Conservation (phyloP, 1,140 invertebrate species). For the Cotesia typhae region DNA sequence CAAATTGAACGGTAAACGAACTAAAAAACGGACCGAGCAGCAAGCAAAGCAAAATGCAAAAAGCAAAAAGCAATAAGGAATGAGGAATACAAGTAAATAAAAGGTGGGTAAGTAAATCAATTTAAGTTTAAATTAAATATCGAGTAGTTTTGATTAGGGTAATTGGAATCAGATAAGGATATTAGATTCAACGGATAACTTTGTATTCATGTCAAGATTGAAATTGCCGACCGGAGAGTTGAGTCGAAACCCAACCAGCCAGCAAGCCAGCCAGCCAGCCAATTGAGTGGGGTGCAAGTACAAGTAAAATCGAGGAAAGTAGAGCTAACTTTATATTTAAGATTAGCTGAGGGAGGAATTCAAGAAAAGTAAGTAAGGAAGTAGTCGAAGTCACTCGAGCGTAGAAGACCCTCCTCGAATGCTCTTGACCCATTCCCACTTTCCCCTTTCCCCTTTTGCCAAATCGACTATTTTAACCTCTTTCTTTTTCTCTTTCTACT, state of each 20-base stretch:
- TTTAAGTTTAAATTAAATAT: neutral
- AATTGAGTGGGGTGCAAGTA: no score
- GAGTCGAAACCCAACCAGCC: no score
- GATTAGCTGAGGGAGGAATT: slow-evolving; percentile 9
- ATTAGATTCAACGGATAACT: slow-evolving; percentile 13
- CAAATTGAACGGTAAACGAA: neutral
- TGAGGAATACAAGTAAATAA: neutral
- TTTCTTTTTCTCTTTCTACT: neutral
- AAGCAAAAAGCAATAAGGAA: neutral
- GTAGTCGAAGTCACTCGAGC: slow-evolving; percentile 22
- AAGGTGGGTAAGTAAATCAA: slow-evolving; percentile 12
- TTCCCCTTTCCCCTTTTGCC: neutral
- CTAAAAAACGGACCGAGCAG: neutral
- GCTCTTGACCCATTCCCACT: slow-evolving; percentile 19
- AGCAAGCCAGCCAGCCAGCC: no score
- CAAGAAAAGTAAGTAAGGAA: slow-evolving; percentile 13
- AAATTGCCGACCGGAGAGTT: neutral
- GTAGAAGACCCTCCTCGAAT: slow-evolving; percentile 23
- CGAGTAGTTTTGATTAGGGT: slow-evolving; percentile 3
- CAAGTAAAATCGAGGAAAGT: slow-evolving; percentile 4
- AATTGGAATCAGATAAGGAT: slow-evolving; percentile 17
- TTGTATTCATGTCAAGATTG: slow-evolving; percentile 24
- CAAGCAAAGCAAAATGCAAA: neutral
- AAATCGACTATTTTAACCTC: slow-evolving; percentile 17
- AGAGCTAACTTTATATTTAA: slow-evolving; percentile 18